phyloP scores from a whole-genome alignment of 2,888 invertebrate genomes.

The Hedychridium roseum region DNA sequence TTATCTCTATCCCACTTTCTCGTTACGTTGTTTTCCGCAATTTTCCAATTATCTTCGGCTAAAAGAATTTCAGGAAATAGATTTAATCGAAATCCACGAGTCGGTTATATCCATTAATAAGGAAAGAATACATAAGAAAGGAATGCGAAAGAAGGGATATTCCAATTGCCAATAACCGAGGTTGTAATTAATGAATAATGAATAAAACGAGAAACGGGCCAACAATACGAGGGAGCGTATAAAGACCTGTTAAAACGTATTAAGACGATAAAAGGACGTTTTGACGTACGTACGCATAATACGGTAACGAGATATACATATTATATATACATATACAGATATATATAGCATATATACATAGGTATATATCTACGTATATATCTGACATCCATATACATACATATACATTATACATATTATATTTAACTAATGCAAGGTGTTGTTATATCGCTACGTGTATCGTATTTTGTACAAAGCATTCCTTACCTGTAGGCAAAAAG shows the following conservation, averaged over 20 bases:
- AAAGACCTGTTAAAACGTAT: not conserved
- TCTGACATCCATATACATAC: slow-evolving; percentile 33
- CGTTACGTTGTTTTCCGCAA: too few relatives aligned
- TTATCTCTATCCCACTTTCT: too few relatives aligned
- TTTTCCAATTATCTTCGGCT: too few relatives aligned
- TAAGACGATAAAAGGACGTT: slow-evolving; percentile 6
- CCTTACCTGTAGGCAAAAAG: too few relatives aligned
- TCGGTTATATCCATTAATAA: not conserved
- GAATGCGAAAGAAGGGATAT: not conserved
- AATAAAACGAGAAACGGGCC: not conserved
- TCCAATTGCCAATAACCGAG: not conserved
- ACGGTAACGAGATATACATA: slow-evolving; percentile 27
- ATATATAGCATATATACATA: slow-evolving; percentile 29
- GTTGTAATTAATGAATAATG: too few relatives aligned
- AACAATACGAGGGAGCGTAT: not conserved
- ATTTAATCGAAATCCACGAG: not conserved
- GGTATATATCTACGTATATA: slow-evolving; percentile 15
- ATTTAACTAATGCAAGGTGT: slow-evolving; percentile 62
- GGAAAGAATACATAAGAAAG: not conserved
- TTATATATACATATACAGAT: slow-evolving; percentile 17
- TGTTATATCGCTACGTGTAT: slow-evolving; percentile 62
- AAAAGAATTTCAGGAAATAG: too few relatives aligned
- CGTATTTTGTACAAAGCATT: slow-evolving; percentile 63
- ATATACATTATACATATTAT: slow-evolving; percentile 50
- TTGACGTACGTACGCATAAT: slow-evolving; percentile 25